Conservation (phyloP, 2,888 invertebrate species). For the Notodonta dromedarius region DNA sequence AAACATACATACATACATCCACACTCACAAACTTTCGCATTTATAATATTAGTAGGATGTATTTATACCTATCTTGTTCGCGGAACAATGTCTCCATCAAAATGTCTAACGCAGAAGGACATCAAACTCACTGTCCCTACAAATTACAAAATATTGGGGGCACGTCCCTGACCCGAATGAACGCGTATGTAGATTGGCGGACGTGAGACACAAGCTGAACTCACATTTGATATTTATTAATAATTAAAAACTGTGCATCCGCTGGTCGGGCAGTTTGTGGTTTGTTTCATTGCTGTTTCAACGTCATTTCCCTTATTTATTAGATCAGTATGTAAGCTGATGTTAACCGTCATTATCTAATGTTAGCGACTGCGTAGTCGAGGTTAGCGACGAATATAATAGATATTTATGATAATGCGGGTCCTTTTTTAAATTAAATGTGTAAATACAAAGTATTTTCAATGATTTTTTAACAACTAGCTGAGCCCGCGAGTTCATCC, state of each 20-base stretch:
- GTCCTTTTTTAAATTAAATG: too few relatives aligned
- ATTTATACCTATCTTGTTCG: too few relatives aligned
- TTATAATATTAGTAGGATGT: too few relatives aligned
- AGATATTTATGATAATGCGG: background rate
- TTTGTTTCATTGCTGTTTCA: constrained; percentile 28
- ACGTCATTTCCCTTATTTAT: constrained; percentile 36
- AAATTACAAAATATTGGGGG: constrained; percentile 18
- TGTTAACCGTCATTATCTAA: constrained; percentile 3
- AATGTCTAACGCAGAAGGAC: background rate
- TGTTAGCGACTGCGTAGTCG: background rate
- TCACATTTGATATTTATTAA: constrained; percentile 22
- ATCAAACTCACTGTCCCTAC: constrained; percentile 12
- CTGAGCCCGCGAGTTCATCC: too few relatives aligned
- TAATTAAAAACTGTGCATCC: constrained; percentile 32
- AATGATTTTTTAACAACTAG: too few relatives aligned
- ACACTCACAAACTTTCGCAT: too few relatives aligned
- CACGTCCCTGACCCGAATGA: constrained; percentile 29
- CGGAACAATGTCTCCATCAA: too few relatives aligned
- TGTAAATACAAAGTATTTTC: too few relatives aligned
- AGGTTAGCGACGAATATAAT: too few relatives aligned
- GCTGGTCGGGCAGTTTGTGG: constrained; percentile 30
- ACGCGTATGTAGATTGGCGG: constrained; percentile 6
- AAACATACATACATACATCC: too few relatives aligned
- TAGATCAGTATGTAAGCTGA: constrained; percentile 15
- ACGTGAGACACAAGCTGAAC: background rate